Base-by-base conservation (phyloP, 2,113 vertebrate species). In the Eptesicus fuscus region DNA sequence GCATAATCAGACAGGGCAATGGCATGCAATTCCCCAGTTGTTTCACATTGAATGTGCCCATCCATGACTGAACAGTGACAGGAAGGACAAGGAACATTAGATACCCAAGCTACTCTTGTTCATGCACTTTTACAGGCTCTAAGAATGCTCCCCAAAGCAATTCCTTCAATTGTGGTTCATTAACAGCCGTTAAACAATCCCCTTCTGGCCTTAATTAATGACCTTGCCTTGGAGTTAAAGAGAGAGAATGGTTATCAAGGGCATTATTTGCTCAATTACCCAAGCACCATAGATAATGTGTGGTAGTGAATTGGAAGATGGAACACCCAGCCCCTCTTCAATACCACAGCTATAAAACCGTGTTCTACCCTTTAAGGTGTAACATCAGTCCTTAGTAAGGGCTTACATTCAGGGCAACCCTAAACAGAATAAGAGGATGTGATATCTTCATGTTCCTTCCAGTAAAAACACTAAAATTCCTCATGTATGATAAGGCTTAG, bases 131-230 rank as follows among this genome's bases (percentile, higher is more conserved):
- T 94, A 95, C 51, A 79, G 83, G 90, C 95, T 94, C 91, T 95
- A 83, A 96, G 82, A 73, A 73, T n/a, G 42, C 28, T 61, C 73
- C 90, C 90, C 89, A 67, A 93, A 97, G 89, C 96, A 97, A 97
- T 98, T 98, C 96, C 92, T 96, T 98, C 93, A 93, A 82, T 84
- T 95, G 95, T 89, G 90, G 74, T 98, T 98, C 97, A 98, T 98
- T 98, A 98, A 63, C 93, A 94, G 92, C 95, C 71, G 9, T 97
- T 98, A 98, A 67, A 97, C 93, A 97, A 91, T 49, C 49, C 95
- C 97, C 98, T 98, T 97, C 97, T 98, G 97, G 98, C 97, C 96
- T 97, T 97, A 98, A 97, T 97, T 98, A 98, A 98, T 98, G 98
- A 98, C 97, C 92, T 98, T 98, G 93, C 88, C 70, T 98, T 96